A percentile compares a stretch with the other conserved stretches of the same genome.
phyloP scores from a whole-genome alignment of 1,140 invertebrate genomes.

The Micrasema longulum region DNA sequence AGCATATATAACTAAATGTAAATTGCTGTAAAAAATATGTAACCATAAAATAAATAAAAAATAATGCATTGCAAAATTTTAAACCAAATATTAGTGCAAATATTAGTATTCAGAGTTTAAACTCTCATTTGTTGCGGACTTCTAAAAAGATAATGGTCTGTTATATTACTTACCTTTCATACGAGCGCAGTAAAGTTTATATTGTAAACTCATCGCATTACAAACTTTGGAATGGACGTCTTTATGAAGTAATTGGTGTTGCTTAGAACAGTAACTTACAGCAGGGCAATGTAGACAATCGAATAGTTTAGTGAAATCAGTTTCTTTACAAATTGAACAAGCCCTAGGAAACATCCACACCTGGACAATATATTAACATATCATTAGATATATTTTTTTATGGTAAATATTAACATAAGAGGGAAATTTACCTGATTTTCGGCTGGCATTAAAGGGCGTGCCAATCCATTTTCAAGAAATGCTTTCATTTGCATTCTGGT shows the following conservation, averaged over 20 bases:
- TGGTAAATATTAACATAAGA: too few species aligned
- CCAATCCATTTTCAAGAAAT: slow-evolving; percentile 30
- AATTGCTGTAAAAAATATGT: too few species aligned
- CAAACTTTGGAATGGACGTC: slow-evolving; percentile 55
- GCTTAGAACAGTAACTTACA: slow-evolving; percentile 57
- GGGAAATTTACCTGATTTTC: slow-evolving; percentile 45
- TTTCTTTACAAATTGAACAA: slow-evolving; percentile 56
- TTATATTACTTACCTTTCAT: slow-evolving; percentile 35
- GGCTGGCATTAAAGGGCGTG: slow-evolving; percentile 21
- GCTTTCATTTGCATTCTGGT: slow-evolving; percentile 41
- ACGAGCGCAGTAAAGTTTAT: slow-evolving; percentile 40
- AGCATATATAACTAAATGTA: too few species aligned
- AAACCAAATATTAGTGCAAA: too few species aligned
- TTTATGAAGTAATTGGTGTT: slow-evolving; percentile 54
- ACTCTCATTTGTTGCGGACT: too few species aligned
- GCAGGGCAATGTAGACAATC: slow-evolving; percentile 56
- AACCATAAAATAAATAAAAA: too few species aligned
- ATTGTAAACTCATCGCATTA: slow-evolving; percentile 53
- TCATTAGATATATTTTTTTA: too few species aligned
- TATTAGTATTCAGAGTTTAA: too few species aligned
- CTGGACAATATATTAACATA: slow-evolving; percentile 29
- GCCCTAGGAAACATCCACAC: slow-evolving; percentile 59
- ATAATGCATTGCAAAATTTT: too few species aligned
- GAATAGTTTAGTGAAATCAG: slow-evolving; percentile 42
- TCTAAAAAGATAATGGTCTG: too few species aligned